Evolutionary conservation across 2,797 vertebrate genomes (phyloP).

Genomic region (Hozukius guyotensis): DNA sequence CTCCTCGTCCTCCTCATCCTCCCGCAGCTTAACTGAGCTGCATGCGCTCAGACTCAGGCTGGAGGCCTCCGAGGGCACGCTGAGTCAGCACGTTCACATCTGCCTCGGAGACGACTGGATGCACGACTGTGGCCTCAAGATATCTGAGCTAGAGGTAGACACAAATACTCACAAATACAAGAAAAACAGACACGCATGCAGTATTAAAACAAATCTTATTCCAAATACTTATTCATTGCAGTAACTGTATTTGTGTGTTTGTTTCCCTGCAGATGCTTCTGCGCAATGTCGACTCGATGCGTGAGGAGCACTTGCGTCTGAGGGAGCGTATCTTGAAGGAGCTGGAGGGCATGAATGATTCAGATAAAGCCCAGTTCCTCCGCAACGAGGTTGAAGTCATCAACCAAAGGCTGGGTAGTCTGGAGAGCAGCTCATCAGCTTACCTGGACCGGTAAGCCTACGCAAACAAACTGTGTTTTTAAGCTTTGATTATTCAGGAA

Average conservation of each 20-base stretch:
- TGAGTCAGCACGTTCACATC: conserved; percentile 86
- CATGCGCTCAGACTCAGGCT: conserved; percentile 89
- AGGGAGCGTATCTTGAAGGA: conserved; percentile 82
- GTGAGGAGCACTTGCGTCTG: conserved; percentile 85
- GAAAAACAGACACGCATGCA: background rate
- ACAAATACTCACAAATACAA: background rate
- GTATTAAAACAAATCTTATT: background rate
- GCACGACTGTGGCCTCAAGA: conserved; percentile 86
- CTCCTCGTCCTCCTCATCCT: background rate
- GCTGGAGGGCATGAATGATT: conserved; percentile 85
- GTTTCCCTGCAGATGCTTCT: conserved; percentile 83
- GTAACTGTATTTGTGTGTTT: background rate
- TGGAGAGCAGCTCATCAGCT: conserved; percentile 87
- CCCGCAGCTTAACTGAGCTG: conserved; percentile 86
- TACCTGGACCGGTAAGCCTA: conserved; percentile 88
- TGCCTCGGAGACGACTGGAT: conserved; percentile 85
- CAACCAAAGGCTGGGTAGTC: conserved; percentile 87
- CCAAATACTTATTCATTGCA: background rate
- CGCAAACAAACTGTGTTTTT: background rate
- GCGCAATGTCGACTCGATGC: conserved; percentile 85
- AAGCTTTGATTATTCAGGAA: background rate
- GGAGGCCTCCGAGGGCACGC: conserved; percentile 83
- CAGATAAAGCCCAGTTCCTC: conserved; percentile 91
- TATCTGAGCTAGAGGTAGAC: conserved; percentile 89
- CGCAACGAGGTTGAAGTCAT: conserved; percentile 87